A percentile compares a stretch with the other conserved stretches of the same genome.
These are phyloP conservation scores for Yponomeuta malinellus DNA, from an alignment of 2,888 invertebrate genomes.

Conservation along the genomic window DNA sequence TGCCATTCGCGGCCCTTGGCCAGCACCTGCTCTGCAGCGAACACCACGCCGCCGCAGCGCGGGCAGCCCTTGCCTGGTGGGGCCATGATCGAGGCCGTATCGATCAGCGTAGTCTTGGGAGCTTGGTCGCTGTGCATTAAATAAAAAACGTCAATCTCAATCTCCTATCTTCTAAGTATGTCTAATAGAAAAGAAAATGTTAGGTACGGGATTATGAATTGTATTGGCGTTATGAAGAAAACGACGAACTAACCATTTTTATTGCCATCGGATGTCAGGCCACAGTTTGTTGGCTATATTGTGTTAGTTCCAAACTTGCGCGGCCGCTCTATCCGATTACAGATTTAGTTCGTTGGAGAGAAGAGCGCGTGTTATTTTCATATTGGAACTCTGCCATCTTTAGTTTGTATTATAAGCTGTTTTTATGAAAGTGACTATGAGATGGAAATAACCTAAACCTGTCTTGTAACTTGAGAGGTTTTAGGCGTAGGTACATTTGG, in stretches of 20 bases:
- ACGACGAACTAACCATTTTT: neutral
- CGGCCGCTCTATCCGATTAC: conserved; percentile 46
- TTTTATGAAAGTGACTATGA: conserved; percentile 74
- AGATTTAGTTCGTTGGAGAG: conserved; percentile 71
- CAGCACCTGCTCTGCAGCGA: conserved; percentile 94
- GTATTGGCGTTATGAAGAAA: neutral
- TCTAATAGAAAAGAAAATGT: neutral
- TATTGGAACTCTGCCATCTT: conserved; percentile 67
- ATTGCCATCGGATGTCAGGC: conserved; percentile 1
- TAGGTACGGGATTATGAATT: neutral
- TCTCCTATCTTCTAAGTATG: neutral
- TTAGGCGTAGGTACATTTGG: conserved; percentile 17
- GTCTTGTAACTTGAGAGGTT: conserved; percentile 69
- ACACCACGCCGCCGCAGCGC: conserved; percentile 92
- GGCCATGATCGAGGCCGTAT: conserved; percentile 87
- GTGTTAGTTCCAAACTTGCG: conserved; percentile 11
- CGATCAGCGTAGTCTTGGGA: conserved; percentile 84
- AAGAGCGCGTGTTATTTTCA: conserved; percentile 67
- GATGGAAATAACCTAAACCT: conserved; percentile 74
- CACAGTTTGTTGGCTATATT: neutral
- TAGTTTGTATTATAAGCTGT: conserved; percentile 76
- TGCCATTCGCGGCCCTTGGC: conserved; percentile 95
- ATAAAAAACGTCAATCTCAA: conserved; percentile 13
- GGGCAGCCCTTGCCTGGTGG: conserved; percentile 92
- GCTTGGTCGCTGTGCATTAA: conserved; percentile 79